A percentile compares a stretch with the other conserved stretches of the same genome.
Evolutionary conservation across 2,888 invertebrate species (phyloP).

Genomic region (Oxycera nigricornis): DNA sequence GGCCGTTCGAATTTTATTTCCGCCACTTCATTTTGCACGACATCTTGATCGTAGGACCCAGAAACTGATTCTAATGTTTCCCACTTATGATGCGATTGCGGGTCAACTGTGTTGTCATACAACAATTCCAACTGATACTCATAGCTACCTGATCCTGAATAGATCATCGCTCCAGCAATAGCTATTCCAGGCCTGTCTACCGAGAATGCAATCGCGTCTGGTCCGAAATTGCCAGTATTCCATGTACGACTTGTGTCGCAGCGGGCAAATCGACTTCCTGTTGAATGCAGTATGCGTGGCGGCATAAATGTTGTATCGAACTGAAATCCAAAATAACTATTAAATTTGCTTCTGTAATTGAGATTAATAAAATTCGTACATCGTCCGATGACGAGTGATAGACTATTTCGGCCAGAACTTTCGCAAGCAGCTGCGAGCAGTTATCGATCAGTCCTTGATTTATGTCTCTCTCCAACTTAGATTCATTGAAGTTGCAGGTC

Average conservation of each 20-base stretch:
- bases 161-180: slow-evolving; percentile 88
- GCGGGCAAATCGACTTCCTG: slow-evolving; percentile 89
- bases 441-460: slow-evolving; percentile 68
- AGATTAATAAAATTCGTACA: slow-evolving; percentile 64
- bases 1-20: slow-evolving; percentile 91
- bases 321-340: too few species aligned
- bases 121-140: slow-evolving; percentile 91
- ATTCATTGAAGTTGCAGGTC: slow-evolving; percentile 59
- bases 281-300: slow-evolving; percentile 81
- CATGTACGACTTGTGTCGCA: slow-evolving; percentile 90
- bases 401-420: slow-evolving; percentile 87
- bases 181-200: slow-evolving; percentile 90
- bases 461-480: slow-evolving; percentile 55
- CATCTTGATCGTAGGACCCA: slow-evolving; percentile 84
- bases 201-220: slow-evolving; percentile 94
- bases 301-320: slow-evolving; percentile 60
- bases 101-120: slow-evolving; percentile 71
- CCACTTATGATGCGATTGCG: slow-evolving; percentile 75
- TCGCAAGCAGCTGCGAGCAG: slow-evolving; percentile 79
- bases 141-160: slow-evolving; percentile 86
- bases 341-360: too few species aligned
- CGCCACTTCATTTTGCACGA: slow-evolving; percentile 85
- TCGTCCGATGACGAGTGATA: slow-evolving; percentile 80
- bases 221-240: slow-evolving; percentile 97
- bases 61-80: slow-evolving; percentile 83